Conservation (phyloP, 2,797 vertebrate species). For the Euphonia xanthogaster region DNA sequence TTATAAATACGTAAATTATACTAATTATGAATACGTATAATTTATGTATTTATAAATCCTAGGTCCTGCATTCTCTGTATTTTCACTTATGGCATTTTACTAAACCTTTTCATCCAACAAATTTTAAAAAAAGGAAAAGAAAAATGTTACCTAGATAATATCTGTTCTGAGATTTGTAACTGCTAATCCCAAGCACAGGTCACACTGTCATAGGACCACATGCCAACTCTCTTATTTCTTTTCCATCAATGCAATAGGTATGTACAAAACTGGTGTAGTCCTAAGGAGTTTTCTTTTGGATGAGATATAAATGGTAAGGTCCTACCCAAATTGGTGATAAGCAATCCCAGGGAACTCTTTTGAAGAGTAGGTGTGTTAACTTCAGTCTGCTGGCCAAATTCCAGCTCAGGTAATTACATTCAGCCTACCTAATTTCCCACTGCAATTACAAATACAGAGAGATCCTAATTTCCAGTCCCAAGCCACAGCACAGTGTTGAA, state of each 20-base stretch:
- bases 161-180: neutral
- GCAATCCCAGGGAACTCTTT: slow-evolving; percentile 21
- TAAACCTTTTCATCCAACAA: neutral
- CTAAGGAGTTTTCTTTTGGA: slow-evolving; percentile 2
- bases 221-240: neutral
- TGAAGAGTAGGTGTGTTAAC: slow-evolving; percentile 30
- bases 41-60: too few species aligned
- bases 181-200: neutral
- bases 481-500: neutral
- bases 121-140: neutral
- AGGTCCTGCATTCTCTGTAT: neutral
- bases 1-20: neutral
- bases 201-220: neutral
- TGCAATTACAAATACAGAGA: slow-evolving; percentile 60
- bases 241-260: neutral
- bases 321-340: slow-evolving; percentile 37
- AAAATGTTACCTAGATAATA: neutral
- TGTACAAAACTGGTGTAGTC: neutral
- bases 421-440: slow-evolving; percentile 61
- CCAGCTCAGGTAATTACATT: slow-evolving; percentile 65
- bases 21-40: too few species aligned
- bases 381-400: slow-evolving; percentile 55
- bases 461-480: slow-evolving; percentile 53
- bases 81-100: neutral
- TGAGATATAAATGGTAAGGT: slow-evolving; percentile 13